Conservation (phyloP, 2,113 vertebrate genomes). For the Nibea coibor region DNA sequence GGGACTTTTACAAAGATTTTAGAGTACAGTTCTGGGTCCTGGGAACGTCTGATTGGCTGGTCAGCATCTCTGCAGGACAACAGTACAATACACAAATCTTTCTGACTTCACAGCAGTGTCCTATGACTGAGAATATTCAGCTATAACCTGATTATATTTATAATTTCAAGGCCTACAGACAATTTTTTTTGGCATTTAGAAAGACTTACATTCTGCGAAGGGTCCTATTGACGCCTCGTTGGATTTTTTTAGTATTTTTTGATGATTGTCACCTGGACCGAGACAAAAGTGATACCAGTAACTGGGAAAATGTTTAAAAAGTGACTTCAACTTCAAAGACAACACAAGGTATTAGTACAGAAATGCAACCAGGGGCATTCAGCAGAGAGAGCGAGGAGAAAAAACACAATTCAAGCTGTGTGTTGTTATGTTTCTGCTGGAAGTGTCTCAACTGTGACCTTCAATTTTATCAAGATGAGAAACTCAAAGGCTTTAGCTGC, state of each 20-base stretch:
- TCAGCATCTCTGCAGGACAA: conserved; percentile 44
- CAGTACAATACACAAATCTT: background rate
- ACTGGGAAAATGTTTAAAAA: background rate
- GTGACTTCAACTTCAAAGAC: background rate
- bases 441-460: background rate
- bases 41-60: conserved; percentile 65
- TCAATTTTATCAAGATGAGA: background rate
- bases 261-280: background rate
- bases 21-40: background rate
- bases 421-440: background rate
- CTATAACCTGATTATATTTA: background rate
- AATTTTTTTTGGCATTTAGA: background rate
- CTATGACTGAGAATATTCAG: background rate
- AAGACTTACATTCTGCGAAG: background rate
- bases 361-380: background rate
- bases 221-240: background rate
- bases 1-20: background rate
- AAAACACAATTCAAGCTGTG: background rate
- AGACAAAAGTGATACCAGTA: background rate
- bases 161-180: too few relatives aligned
- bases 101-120: background rate
- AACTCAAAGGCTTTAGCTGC: background rate
- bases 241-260: background rate
- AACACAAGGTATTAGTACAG: background rate
- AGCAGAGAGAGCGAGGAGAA: background rate